phyloP scores from a whole-genome alignment of 23 tunicate genomes.

The Ascidia mentula region DNA sequence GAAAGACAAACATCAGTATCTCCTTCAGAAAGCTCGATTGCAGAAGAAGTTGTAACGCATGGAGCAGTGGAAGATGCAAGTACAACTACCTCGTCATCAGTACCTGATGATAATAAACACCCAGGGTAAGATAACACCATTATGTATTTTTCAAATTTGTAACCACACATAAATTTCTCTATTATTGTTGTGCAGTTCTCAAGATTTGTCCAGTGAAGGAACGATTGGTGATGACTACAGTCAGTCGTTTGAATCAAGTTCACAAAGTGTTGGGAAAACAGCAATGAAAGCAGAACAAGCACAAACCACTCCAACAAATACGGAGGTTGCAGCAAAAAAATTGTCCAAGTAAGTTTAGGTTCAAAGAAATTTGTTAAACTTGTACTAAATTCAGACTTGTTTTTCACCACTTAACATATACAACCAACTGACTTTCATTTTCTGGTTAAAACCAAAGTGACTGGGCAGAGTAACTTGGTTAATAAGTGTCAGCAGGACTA shows the following conservation, averaged over 20 bases:
- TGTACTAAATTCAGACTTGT: too few relatives aligned
- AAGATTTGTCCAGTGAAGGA: conserved; percentile 41
- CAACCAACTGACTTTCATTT: too few relatives aligned
- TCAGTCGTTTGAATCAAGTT: conserved; percentile 57
- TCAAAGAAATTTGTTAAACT: too few relatives aligned
- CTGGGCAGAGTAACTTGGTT: too few relatives aligned
- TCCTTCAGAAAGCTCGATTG: conserved; percentile 40
- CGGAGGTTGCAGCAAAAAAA: not conserved
- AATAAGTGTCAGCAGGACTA: not conserved
- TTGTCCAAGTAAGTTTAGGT: not conserved
- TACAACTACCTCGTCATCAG: conserved; percentile 10
- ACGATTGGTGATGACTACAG: conserved; percentile 46
- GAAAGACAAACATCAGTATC: conserved; percentile 2
- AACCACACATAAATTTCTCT: not conserved
- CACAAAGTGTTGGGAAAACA: not conserved
- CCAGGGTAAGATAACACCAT: not conserved
- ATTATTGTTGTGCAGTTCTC: not conserved
- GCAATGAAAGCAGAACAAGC: not conserved
- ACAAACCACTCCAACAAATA: not conserved
- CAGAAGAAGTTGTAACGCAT: conserved; percentile 30
- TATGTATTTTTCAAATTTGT: not conserved
- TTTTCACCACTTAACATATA: too few relatives aligned
- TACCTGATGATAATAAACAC: not conserved
- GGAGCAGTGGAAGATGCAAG: conserved; percentile 8
- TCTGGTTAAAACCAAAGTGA: too few relatives aligned